Evolutionary conservation across 2,113 vertebrate genomes (phyloP), one percentile per base, ranked within the genome.

Genomic region (Panthera tigris): DNA sequence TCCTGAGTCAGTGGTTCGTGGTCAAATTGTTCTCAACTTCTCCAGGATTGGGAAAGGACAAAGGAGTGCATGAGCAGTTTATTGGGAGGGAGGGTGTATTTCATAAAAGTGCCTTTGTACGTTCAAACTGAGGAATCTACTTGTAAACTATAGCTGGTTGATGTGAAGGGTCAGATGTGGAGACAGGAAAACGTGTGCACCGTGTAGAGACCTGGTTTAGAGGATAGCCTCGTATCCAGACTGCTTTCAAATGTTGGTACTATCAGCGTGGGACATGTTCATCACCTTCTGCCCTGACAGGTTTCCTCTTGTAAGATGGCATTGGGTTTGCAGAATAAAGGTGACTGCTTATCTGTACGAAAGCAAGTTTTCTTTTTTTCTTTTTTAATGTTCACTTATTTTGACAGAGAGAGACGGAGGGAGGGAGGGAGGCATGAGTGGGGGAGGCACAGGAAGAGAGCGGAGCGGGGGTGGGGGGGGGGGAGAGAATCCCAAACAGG

Each of bases 171-270:
- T 4, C 65, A 9, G 66, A n/a, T 12, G 21, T 18, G 1, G 50
- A 63, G 52, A 5, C 19, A 7, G 14, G 27, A 48, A 19, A 29
- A 11, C 39, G 18, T 8, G 41, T n/a, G 27, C 48, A 27, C 21
- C 10, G 19, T 33, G 45, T 16, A 45, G 71, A 16, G 66, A 45
- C 29, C 57, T 0, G 3, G 3, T 80, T 31, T 31, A 7, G 45
- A 31, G 76, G 0, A 1, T 12, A 12, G 19, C 9, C 14, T 29
- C 1, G 0, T 5, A 13, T 27, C 1, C 65, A 27, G 21, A 14
- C 15, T 5, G 2, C 27, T 71, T 41, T 15, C 19, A 48, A 2
- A 29, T 27, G 36, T n/a, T 4, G 12, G 15, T 18, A 18, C 7
- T 19, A 10, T 61, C 7, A 9, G 5, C 21, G 15, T 48, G 39